Percentiles rank a stretch among this genome's conserved stretches.
Conservation (phyloP, 1,140 invertebrate species). For the Sycophila sp. region DNA sequence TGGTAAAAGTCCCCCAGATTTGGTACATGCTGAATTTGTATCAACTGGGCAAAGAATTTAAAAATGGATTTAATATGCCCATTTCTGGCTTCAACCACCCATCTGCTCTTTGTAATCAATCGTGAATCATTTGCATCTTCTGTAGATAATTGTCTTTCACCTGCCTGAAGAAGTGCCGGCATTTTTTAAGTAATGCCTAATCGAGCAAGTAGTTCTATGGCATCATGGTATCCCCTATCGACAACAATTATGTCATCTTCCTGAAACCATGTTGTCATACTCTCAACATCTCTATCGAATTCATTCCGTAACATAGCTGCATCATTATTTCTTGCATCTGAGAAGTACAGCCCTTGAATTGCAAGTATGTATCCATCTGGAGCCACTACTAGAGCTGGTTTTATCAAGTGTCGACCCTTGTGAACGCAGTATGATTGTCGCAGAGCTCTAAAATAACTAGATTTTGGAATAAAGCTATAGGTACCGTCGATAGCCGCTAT, state of each 20-base stretch:
- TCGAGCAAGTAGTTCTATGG: not conserved
- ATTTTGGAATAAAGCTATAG: no score
- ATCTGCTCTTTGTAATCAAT: constrained; percentile 33
- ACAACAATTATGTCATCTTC: constrained; percentile 27
- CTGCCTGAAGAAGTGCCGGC: constrained; percentile 24
- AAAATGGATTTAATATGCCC: constrained; percentile 30
- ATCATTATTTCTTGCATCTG: constrained; percentile 33
- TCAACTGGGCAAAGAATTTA: constrained; percentile 29
- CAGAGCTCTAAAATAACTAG: constrained; percentile 19
- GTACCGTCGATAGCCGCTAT: no score
- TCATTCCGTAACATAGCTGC: constrained; percentile 10
- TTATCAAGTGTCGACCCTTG: constrained; percentile 15
- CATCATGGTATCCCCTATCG: constrained; percentile 35
- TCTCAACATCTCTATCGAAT: not conserved
- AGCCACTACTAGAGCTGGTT: constrained; percentile 27
- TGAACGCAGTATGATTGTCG: constrained; percentile 27
- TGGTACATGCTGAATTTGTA: constrained; percentile 12
- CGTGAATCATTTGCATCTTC: constrained; percentile 32
- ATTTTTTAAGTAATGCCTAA: constrained; percentile 29
- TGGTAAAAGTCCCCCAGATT: constrained; percentile 19
- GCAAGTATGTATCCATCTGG: constrained; percentile 27
- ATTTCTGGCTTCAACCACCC: constrained; percentile 37
- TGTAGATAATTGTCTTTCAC: constrained; percentile 26
- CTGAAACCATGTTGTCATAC: constrained; percentile 27
- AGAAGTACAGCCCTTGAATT: constrained; percentile 24